Evolutionary conservation across 2,888 invertebrate species (phyloP), one percentile per base, ranked within the genome.

Genomic region (Spisula solida): DNA sequence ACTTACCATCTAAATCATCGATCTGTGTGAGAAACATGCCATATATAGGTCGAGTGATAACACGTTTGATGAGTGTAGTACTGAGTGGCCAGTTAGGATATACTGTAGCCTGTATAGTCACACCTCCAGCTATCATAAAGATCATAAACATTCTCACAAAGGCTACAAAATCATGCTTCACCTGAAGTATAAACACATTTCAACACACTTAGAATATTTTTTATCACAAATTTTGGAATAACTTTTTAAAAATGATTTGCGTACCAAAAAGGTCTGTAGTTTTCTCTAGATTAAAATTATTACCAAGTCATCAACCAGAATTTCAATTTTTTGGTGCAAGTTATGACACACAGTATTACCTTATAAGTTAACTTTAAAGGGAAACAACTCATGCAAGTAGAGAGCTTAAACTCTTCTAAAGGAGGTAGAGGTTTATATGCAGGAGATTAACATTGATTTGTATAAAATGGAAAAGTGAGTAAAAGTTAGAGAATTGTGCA

Each of bases 11-110:
- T 14, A 96, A 91, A 88, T 96, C 96, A 41, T 92, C 90, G 55
- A 96, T 95, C 92, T 96, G 96, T 18, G 97, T 97, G 8, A 97
- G 95, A 92, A 97, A 97, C 83, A 97, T 95, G 86, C 96, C 96
- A 90, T 97, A 96, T 93, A 96, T 95, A 5, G 97, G 96, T 93
- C 97, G 96, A 25, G 96, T 95, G 85, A 97, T 94, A 10, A 96
- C 95, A 75, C 95, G 94, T 70, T 95, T 94, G 10, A 97, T 89
- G 10, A 96, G 93, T 66, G 95, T 95, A 20, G 91, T 79, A n/a
- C 93, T 93, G 10, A 97, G 92, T 0, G 96, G 96, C 88, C 96
- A 96, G 92, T 97, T 97, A 4, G 97, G 97, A 93, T 96, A 97
- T 25, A 97, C 93, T n/a, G 97, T 95, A 0, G 97, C 96, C 86